Evolutionary conservation across 2,888 invertebrate species (phyloP), one percentile per base, ranked within the genome.

Genomic region (Ophion slaviceki): DNA sequence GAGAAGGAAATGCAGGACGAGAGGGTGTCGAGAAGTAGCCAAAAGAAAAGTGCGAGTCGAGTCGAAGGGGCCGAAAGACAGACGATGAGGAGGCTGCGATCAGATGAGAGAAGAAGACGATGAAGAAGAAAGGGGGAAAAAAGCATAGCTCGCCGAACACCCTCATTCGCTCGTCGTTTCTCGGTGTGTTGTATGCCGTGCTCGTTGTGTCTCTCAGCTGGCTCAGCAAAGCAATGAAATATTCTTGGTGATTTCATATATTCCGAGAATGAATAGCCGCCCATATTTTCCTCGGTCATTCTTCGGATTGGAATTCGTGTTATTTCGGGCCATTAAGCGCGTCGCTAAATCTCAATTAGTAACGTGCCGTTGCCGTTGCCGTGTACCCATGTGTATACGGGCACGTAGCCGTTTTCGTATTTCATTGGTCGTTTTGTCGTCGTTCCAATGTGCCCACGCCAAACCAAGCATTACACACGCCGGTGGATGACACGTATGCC

Each of bases 281-380:
- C 89, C 90, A 90, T 89, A 90, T 91, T 90, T 90, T 86, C 86
- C 88, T 89, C 88, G 88, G 88, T 90, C 91, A 91, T 92, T 90
- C 91, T 89, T 91, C 89, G 89, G 91, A 93, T 93, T 92, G 93
- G 93, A 92, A 93, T 93, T 90, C 92, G 90, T 92, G 93, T 92
- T 93, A 93, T 92, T 93, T 91, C 91, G 89, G 89, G 85, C 91
- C 92, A 92, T 93, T 93, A 92, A 91, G 91, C 90, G 90, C 90
- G 88, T 90, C 92, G 91, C 90, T 92, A 92, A 92, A 92, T 93
- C 93, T 92, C 92, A 93, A 93, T 93, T 93, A 93, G 93, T 88
- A 92, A 89, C 77, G 83, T 80, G 80, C 83, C 86, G 83, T 83
- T 83, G 77, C 61, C 59, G 17, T 53, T 53, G 17, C 17, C 17